Evolutionary conservation across 2,113 vertebrate genomes (phyloP), one percentile per base, ranked within the genome.

Genomic region (Cnemophilus loriae): DNA sequence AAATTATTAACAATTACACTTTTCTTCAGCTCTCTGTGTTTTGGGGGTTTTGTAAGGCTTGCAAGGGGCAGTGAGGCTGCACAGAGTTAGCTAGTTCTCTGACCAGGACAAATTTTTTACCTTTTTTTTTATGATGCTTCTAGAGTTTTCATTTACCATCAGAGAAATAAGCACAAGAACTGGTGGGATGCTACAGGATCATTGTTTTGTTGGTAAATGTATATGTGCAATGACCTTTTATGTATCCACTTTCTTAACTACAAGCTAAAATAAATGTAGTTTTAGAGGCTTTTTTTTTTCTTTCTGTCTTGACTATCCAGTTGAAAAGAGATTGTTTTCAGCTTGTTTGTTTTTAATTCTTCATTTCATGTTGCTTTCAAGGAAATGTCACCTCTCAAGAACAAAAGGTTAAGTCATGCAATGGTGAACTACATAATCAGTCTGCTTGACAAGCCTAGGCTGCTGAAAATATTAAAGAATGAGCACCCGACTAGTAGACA

Each of bases 321-420:
- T 37, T 76, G 87, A 79, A 93, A 91, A 80, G 9, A 67, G 32
- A 30, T 41, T 80, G 39, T 44, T 94, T 94, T 84, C 67, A 84
- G 42, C 23, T 39, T 76, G 75, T 84, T 93, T 90, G 75, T 56
- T 85, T 95, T 85, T 87, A 90, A 84, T 94, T 88, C 68, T 70
- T 90, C 32, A 33, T 90, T 81, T 90, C 83, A 53, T 24, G 15
- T 49, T 78, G 41, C 69, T 90, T 96, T 94, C 92, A 94, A 91
- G 92, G 85, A 96, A 96, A 92, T 91, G 79, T 87, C 91, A 95
- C 64, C 33, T 92, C 76, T 64, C 3, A 6, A 74, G 60, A 97
- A 83, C 47, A 94, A 94, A 96, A 95, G 88, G 79, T 93, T 94
- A 96, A 89, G 86, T 55, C 83, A 88, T 0, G 0, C n/a, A 78